These are phyloP conservation scores for Phania funesta DNA, from an alignment of 2,888 invertebrate species.

Conservation along the genomic window DNA sequence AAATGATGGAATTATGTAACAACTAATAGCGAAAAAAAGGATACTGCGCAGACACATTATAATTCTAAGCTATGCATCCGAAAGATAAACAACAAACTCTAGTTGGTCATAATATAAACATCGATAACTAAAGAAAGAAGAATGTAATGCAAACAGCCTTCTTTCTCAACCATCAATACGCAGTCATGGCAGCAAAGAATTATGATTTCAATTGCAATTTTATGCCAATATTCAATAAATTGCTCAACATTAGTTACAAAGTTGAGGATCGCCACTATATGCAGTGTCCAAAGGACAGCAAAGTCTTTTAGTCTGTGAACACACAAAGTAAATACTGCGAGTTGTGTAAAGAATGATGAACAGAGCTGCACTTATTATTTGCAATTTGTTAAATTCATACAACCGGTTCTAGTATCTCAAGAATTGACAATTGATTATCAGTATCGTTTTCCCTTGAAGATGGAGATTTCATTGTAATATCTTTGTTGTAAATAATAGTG, in stretches of 20 bases:
- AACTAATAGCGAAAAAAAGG: slow-evolving; percentile 32
- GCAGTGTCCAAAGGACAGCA: not conserved
- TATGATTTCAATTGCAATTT: slow-evolving; percentile 56
- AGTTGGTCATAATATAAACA: slow-evolving; percentile 20
- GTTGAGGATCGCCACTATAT: not conserved
- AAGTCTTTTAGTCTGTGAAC: not conserved
- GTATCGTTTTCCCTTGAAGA: slow-evolving; percentile 43
- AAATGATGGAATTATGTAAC: slow-evolving; percentile 44
- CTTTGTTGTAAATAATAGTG: slow-evolving; percentile 11
- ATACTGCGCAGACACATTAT: slow-evolving; percentile 17
- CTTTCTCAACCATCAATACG: not conserved
- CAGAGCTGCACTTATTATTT: slow-evolving; percentile 23
- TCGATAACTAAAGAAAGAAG: not conserved
- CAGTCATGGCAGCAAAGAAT: slow-evolving; percentile 21
- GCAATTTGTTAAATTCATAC: slow-evolving; percentile 4
- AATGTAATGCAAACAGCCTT: not conserved
- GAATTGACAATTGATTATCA: slow-evolving; percentile 66
- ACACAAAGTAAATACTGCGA: slow-evolving; percentile 6
- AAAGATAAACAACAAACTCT: slow-evolving; percentile 34
- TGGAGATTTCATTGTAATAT: slow-evolving; percentile 24
- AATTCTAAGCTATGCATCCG: slow-evolving; percentile 10
- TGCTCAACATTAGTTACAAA: slow-evolving; percentile 31
- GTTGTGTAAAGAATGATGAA: slow-evolving; percentile 5
- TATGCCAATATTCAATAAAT: slow-evolving; percentile 47
- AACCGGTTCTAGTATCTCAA: slow-evolving; percentile 25